A percentile compares a stretch with the other conserved stretches of the same genome.
Conservation (phyloP, 1,140 invertebrate genomes). For the Ericerus pela region DNA sequence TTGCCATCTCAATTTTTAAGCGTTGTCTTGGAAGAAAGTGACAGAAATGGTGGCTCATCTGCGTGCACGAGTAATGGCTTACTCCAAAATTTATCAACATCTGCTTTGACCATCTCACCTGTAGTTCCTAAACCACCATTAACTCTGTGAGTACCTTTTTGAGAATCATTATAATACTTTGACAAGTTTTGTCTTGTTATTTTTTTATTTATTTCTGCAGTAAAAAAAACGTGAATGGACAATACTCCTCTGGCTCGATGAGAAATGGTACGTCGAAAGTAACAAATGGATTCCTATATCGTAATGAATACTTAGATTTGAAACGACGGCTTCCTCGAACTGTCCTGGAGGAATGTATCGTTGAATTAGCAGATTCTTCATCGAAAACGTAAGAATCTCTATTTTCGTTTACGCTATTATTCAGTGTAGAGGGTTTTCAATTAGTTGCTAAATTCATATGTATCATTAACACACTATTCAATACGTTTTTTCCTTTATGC, state of each 20-base stretch:
- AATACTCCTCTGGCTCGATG: not conserved
- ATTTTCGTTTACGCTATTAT: too few relatives aligned
- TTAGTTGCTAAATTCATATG: too few relatives aligned
- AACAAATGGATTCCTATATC: not conserved
- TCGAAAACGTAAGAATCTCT: not conserved
- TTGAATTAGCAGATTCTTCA: not conserved
- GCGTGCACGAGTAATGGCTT: too few relatives aligned
- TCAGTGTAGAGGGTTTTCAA: too few relatives aligned
- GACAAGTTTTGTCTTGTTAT: not conserved
- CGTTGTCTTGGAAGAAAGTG: conserved; percentile 16
- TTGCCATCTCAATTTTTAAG: conserved; percentile 18
- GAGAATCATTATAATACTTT: not conserved
- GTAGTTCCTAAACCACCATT: not conserved
- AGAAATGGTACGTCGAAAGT: not conserved
- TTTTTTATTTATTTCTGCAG: not conserved
- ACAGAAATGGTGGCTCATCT: not conserved
- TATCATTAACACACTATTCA: too few relatives aligned
- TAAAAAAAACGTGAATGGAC: conserved; percentile 13
- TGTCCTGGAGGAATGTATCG: not conserved
- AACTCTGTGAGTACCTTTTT: not conserved
- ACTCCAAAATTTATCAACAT: not conserved
- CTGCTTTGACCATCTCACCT: not conserved
- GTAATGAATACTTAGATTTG: not conserved
- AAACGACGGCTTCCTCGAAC: conserved; percentile 1
- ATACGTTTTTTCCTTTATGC: too few relatives aligned